These are phyloP conservation scores for Mythimna impura DNA, from an alignment of 2,888 invertebrate genomes.

Conservation along the genomic window DNA sequence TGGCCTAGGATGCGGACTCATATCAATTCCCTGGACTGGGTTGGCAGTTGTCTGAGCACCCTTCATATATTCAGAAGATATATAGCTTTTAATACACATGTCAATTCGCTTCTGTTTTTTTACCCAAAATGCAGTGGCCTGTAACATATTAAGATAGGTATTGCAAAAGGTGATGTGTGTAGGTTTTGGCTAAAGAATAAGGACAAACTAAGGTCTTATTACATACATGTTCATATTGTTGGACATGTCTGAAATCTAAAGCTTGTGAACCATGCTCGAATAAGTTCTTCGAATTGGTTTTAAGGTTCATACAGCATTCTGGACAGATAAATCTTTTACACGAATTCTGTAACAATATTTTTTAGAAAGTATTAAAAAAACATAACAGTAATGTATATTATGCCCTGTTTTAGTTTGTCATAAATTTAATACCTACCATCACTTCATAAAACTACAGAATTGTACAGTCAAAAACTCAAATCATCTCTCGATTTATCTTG, in stretches of 20 bases:
- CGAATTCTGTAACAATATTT: conserved; percentile 10
- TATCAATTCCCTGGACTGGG: conserved; percentile 8
- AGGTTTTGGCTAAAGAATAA: neutral
- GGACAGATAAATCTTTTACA: conserved; percentile 2
- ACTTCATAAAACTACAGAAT: conserved; percentile 4
- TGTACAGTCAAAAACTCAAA: neutral
- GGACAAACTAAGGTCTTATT: neutral
- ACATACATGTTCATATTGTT: conserved; percentile 11
- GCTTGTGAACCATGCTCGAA: neutral
- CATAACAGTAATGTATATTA: neutral
- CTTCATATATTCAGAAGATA: neutral
- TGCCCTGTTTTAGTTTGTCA: too few relatives aligned
- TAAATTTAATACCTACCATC: neutral
- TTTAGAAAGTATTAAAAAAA: neutral
- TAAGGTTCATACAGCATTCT: conserved; percentile 8
- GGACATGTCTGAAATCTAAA: neutral
- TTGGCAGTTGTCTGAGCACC: neutral
- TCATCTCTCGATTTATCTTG: neutral
- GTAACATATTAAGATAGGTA: conserved; percentile 3
- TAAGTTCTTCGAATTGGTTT: neutral
- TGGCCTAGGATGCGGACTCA: conserved; percentile 22
- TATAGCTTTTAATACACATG: conserved; percentile 3
- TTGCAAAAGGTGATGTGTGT: neutral
- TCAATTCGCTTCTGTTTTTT: neutral
- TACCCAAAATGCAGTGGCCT: conserved; percentile 14